Evolutionary conservation across 2,888 invertebrate species (phyloP), one percentile per base, ranked within the genome.

Genomic region (Clivina fossor): DNA sequence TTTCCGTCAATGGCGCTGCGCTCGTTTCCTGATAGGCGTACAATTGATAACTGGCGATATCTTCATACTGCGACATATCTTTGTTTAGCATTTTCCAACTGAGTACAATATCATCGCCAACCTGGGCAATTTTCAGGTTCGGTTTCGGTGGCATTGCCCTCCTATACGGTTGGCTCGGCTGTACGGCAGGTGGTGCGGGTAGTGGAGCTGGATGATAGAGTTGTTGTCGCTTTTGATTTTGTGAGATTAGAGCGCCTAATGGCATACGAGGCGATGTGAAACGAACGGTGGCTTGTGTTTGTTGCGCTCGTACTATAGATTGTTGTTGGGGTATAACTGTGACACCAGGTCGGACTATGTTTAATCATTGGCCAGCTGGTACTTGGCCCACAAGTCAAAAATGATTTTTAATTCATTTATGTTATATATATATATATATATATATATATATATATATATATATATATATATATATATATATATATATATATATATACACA

Each of bases 1-100:
- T 78, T 2, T 83, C 77, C 1, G 88, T 83, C 62, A 77, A 83
- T 2, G 90, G 87, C 1, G 83, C 78, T 2, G 81, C 76, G 4
- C 78, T 75, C 0, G 86, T 84, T 73, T 94, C 94, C 72, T 95
- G 94, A 71, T 95, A 96, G 0, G 95, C 95, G 69, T 85, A 96
- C 51, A 96, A 79, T 73, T 96, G 95, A 75, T 95, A 96, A 69
- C 88, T 90, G 1, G 85, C 84, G 59, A 95, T 90, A 47, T 84
- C 81, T 62, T 89, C 89, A 63, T 83, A 83, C 18, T 77, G 77
- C 49, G 82, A 79, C 37, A 80, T 78, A 48, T 85, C 75, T 60
- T 82, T 78, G 35, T n/a, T n/a, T 7, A 81, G 81, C 80, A 95
- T 89, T 65, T 88, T 90, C 95, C 95, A 96, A 0, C 94, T 93